Base-by-base conservation (phyloP, 2,113 vertebrate genomes). In the Grantiella picta region DNA sequence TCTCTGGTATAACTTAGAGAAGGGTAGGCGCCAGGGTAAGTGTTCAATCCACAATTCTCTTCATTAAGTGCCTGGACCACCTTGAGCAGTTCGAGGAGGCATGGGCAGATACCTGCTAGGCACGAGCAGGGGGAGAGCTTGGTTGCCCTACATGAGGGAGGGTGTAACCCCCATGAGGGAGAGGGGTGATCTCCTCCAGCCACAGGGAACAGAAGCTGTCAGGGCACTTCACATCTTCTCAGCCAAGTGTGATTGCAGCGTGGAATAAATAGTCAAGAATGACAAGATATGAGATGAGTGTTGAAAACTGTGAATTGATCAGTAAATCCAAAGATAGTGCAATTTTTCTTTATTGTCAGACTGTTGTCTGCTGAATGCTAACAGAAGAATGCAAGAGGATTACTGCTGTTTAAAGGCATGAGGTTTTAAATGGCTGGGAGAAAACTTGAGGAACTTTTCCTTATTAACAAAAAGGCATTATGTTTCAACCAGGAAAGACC, bases 21-120 rank as follows among this genome's bases (percentile, higher is more conserved):
- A n/a, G 27, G 21, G 4, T 10, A 23, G 22, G 17, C 7, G 33
- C 33, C n/a, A 50, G 22, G 15, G 12, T 56, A 52, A 19, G 23
- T 1, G 1, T n/a, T 73, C 73, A 31, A 36, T 22, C 12, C 1
- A 5, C 29, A 66, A 2, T 35, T 47, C 15, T 52, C 36, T 71
- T 57, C 0, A 0, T 31, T 56, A 36, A 52, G 38, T 6, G 33
- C 15, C 23, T 54, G 50, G n/a, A 31, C 11, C 23, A 3, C 36
- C 56, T 11, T 13, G 19, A 65, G 50, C 50, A 56, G 61, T 9
- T 20, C 28, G 12, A 14, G 38, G 60, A 60, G 18, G 25, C 0
- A 1, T 44, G 15, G 59, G 40, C 11, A 54, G 65, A 10, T 89
- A 38, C 31, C 21, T 59, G 76, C 44, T 28, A 4, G 50, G 61